phyloP scores from a whole-genome alignment of 2,888 invertebrate species.

The Vanessa cardui region DNA sequence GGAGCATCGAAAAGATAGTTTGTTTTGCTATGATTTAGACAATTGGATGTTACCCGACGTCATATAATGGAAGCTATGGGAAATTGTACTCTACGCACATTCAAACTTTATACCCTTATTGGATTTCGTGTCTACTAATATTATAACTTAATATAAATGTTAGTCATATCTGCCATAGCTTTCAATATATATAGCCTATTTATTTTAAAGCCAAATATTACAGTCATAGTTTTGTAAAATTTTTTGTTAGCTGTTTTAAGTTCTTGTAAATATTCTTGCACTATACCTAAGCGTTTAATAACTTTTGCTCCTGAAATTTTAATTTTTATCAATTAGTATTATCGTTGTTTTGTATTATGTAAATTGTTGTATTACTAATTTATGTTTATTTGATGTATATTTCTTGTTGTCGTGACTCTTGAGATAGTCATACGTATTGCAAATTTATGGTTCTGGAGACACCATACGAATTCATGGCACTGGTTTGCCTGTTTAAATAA shows the following conservation, averaged over 20 bases:
- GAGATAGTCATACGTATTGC: slow-evolving; percentile 60
- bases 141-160: slow-evolving; percentile 31
- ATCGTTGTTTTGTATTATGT: slow-evolving; percentile 78
- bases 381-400: slow-evolving; percentile 78
- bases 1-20: slow-evolving; percentile 77
- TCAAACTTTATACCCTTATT: slow-evolving; percentile 24
- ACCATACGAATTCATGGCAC: slow-evolving; percentile 54
- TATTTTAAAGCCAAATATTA: slow-evolving; percentile 83
- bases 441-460: slow-evolving; percentile 49
- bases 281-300: slow-evolving; percentile 70
- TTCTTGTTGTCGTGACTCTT: slow-evolving; percentile 72
- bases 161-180: slow-evolving; percentile 62
- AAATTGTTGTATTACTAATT: slow-evolving; percentile 74
- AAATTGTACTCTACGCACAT: slow-evolving; percentile 30
- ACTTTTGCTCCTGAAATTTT: slow-evolving; percentile 59
- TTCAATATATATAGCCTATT: slow-evolving; percentile 79
- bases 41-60: slow-evolving; percentile 82
- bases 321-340: slow-evolving; percentile 73
- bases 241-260: slow-evolving; percentile 75
- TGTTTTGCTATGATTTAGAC: slow-evolving; percentile 56
- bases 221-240: slow-evolving; percentile 77
- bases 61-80: slow-evolving; percentile 79
- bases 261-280: slow-evolving; percentile 74
- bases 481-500: slow-evolving; percentile 55
- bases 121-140: slow-evolving; percentile 47